Evolutionary conservation across 2,888 invertebrate genomes (phyloP).

Genomic region (Drosophila nr. medialis): DNA sequence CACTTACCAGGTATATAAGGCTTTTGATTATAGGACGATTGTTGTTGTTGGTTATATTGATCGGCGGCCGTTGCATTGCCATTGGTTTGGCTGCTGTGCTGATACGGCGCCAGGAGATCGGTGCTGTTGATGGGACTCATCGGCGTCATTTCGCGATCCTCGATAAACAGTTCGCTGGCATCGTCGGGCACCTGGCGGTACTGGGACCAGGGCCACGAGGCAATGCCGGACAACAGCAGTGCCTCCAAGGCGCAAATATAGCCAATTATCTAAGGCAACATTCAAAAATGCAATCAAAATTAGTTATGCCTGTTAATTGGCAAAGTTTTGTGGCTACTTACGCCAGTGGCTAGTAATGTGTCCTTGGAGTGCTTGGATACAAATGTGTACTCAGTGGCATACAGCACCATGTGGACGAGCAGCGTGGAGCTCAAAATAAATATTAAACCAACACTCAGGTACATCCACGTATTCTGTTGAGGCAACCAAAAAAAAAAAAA

Average conservation of each 20-base stretch:
- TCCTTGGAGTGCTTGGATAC: conserved; percentile 90
- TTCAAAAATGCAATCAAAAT: background rate
- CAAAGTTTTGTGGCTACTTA: conserved; percentile 82
- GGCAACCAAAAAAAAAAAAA: background rate
- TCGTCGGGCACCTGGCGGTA: conserved; percentile 88
- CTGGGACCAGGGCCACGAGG: conserved; percentile 86
- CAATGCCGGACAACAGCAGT: conserved; percentile 86
- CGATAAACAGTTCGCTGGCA: conserved; percentile 86
- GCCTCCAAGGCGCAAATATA: conserved; percentile 88
- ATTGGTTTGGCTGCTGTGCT: conserved; percentile 74
- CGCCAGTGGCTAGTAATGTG: conserved; percentile 88
- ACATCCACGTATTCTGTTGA: conserved; percentile 89
- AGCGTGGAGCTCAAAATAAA: conserved; percentile 90
- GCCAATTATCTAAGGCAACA: conserved; percentile 86
- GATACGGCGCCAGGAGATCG: conserved; percentile 75
- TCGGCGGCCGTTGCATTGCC: conserved; percentile 77
- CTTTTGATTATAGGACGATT: conserved; percentile 85
- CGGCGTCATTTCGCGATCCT: conserved; percentile 86
- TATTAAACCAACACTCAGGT: conserved; percentile 89
- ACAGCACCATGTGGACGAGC: conserved; percentile 89
- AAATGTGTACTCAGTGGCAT: conserved; percentile 88
- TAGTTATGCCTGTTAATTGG: background rate
- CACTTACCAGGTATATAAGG: conserved; percentile 85
- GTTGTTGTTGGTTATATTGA: conserved; percentile 84
- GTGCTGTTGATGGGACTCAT: conserved; percentile 85